These are phyloP conservation scores for Bombus terrestris DNA, from an alignment of 1,140 invertebrate genomes.

Conservation along the genomic window DNA sequence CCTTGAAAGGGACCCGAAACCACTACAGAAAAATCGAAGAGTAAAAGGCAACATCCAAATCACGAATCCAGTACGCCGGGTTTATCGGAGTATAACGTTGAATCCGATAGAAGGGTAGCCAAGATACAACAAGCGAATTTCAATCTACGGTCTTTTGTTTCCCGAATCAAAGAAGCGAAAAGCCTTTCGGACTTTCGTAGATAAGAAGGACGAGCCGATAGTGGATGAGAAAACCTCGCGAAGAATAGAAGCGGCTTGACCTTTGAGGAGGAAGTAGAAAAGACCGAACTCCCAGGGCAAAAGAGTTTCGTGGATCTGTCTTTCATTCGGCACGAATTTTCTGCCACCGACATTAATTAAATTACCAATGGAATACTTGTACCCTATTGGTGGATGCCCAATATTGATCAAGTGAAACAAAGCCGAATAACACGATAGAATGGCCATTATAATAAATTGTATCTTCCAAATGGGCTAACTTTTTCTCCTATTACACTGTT, in stretches of 20 bases:
- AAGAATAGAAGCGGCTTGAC: conserved; percentile 42
- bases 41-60: conserved; percentile 52
- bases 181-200: conserved; percentile 52
- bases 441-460: background rate
- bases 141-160: conserved; percentile 71
- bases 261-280: conserved; percentile 46
- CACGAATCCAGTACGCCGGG: conserved; percentile 57
- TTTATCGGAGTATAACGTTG: conserved; percentile 71
- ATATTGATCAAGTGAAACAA: too few species aligned
- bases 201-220: conserved; percentile 61
- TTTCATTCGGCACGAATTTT: conserved; percentile 49
- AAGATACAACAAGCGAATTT: conserved; percentile 70
- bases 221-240: conserved; percentile 45
- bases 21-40: conserved; percentile 45
- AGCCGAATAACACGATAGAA: background rate
- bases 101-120: conserved; percentile 59
- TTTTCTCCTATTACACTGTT: background rate
- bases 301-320: conserved; percentile 45
- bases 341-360: conserved; percentile 54
- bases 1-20: background rate
- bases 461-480: background rate
- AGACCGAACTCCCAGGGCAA: conserved; percentile 38
- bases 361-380: conserved; percentile 47
- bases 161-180: conserved; percentile 63
- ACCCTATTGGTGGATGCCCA: background rate